phyloP scores from a whole-genome alignment of 2,797 vertebrate species.

The Pogonophryne albipinna region DNA sequence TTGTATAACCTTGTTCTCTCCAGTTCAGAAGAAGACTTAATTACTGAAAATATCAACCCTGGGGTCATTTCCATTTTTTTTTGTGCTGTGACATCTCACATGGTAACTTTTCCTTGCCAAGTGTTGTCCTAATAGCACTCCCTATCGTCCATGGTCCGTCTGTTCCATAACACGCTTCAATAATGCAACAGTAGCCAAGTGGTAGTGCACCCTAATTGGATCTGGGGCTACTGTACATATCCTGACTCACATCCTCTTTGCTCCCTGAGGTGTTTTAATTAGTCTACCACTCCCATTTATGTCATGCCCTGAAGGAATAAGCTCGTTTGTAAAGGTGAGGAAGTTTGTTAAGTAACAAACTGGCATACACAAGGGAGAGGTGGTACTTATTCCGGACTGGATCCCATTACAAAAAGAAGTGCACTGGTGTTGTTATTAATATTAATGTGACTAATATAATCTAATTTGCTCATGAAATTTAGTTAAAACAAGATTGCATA shows the following conservation, averaged over 20 bases:
- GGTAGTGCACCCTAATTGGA: conserved; percentile 65
- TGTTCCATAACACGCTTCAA: conserved; percentile 43
- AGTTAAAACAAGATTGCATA: conserved; percentile 20
- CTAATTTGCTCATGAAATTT: conserved; percentile 27
- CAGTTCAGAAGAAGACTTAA: background rate
- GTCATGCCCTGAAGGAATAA: conserved; percentile 35
- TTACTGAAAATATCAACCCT: background rate
- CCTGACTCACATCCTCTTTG: conserved; percentile 49
- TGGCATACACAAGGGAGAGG: conserved; percentile 18
- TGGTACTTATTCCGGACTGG: conserved; percentile 8
- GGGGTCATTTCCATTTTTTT: background rate
- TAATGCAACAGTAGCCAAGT: conserved; percentile 64
- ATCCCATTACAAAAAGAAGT: conserved; percentile 25
- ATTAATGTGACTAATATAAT: conserved; percentile 44
- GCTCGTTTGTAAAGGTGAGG: conserved; percentile 41
- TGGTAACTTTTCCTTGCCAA: conserved; percentile 3
- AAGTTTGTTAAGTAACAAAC: conserved; percentile 44
- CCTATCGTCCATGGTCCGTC: conserved; percentile 30
- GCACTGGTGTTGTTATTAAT: conserved; percentile 41
- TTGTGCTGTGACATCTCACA: conserved; percentile 6
- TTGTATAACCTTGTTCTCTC: background rate
- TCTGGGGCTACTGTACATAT: conserved; percentile 46
- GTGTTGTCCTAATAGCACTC: conserved; percentile 28
- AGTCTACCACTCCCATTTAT: conserved; percentile 38
- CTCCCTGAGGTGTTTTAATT: conserved; percentile 59